Evolutionary conservation across 2,113 vertebrate genomes (phyloP).

Genomic region (Elanoides forficatus): DNA sequence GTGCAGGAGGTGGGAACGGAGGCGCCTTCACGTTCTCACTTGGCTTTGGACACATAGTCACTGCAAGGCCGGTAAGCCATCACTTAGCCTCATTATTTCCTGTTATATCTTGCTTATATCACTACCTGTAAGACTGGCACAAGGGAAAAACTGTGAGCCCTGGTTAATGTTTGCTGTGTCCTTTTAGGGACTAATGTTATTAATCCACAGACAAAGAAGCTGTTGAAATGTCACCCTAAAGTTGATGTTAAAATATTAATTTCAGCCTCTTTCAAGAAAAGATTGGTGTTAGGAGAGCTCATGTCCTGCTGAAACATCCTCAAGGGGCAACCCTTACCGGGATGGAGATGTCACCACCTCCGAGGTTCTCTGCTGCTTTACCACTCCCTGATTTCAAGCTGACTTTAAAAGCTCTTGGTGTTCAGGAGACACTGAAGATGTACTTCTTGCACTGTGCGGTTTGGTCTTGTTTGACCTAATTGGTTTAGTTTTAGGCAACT

Average conservation of each 20-base stretch:
- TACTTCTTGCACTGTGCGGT: accelerated
- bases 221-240: neutral
- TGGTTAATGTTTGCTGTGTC: neutral
- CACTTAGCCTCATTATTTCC: neutral
- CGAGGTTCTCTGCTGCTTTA: too few species aligned
- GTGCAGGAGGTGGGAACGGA: neutral
- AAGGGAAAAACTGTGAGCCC: neutral
- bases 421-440: neutral
- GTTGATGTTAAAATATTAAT: neutral
- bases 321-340: too few species aligned
- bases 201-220: neutral
- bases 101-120: neutral
- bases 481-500: neutral
- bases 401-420: neutral
- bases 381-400: too few species aligned
- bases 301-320: neutral
- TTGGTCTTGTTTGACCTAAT: neutral
- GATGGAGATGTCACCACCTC: too few species aligned
- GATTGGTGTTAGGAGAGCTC: neutral
- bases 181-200: neutral
- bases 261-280: neutral
- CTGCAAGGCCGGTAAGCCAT: neutral
- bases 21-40: accelerated
- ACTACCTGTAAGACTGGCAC: neutral
- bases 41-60: neutral